Base-by-base conservation (phyloP, 2,888 invertebrate genomes). In the Brachyopa scutellaris region DNA sequence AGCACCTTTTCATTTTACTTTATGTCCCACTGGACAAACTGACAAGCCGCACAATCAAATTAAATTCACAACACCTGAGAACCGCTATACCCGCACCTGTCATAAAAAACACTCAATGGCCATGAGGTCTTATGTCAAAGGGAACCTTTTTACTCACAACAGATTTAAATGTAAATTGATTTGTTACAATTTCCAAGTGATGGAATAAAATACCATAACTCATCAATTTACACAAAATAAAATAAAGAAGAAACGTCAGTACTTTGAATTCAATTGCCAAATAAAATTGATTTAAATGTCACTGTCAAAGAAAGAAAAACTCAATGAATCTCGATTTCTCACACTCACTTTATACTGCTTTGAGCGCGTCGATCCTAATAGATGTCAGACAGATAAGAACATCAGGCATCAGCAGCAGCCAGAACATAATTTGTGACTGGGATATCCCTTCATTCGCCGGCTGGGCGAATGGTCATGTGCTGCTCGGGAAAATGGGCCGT, bases 401-500 rank as follows among this genome's bases (percentile, higher is more conserved):
- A 76, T 69, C 76, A 62, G 31, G n/a, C n/a, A n/a, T n/a, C n/a
- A n/a, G n/a, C n/a, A n/a, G n/a, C n/a, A n/a, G n/a, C 29, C n/a
- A 53, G 42, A 31, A 36, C 55, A 76, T 80, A 76, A 80, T 51
- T 80, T 64, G 57, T 33, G 45, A 67, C 13, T 17, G 38, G 64
- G 31, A 69, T 57, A 62, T 62, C 49, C 67, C 31, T 57, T 61
- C 45, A 13, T 38, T 45, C 9, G 69, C 29, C 42, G n/a, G 33
- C 11, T 9, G 11, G 17, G 11, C 26, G 33, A 17, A 36, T 11
- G 3, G 55, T 45, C 13, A 33, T 19, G 11, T 62, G 69, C 38
- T 26, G 31, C 67, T n/a, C n/a, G n/a, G n/a, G n/a, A n/a, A n/a
- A 67, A 74, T 74, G 74, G 62, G 57, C 80, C 69, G 74, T 80